Evolutionary conservation across 2,888 invertebrate species (phyloP), one percentile per base, ranked within the genome.

Genomic region (Caenorhabditis sulstoni): DNA sequence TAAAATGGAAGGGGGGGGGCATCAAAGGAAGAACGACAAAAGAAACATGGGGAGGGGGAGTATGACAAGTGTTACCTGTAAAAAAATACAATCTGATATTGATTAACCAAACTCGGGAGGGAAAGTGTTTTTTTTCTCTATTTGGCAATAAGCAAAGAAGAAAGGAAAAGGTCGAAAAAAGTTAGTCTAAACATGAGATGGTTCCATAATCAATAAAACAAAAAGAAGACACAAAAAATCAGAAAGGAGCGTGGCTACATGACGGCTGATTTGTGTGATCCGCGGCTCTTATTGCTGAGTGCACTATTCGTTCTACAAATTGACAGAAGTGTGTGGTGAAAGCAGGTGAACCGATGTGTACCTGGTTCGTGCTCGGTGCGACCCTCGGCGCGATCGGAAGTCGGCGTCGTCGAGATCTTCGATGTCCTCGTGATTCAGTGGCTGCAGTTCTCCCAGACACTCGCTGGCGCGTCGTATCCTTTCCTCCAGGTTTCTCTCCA

Each of bases 211-310:
- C 29, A 3, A 29, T 29, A 29, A 29, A 29, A 29, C 29, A 29
- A 29, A 29, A 5, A 29, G 29, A 7, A 50, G 52, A 73, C 37
- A 62, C 44, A 39, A 49, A 39, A 29, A 23, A n/a, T 45, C 20
- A 39, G 29, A 70, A 23, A 18, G n/a, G 47, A 41, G 20, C 14
- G 18, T 47, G 45, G 47, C 23, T 49, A 49, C 23, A 44, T 14
- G 16, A 61, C 16, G 39, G 77, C 50, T 37, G 78, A 78, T 57
- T 71, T 78, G 18, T 71, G 78, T n/a, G 78, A 78, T 71, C 66
- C 70, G 49, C 71, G 78, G 57, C 78, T 78, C 39, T 66, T 65
- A 65, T 71, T 71, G 66, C 78, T 78, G 62, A 78, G 66, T 53
- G 66, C 78, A 23, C 78, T 78, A 66, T 78, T 71, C n/a, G 78